These are phyloP conservation scores for Ctenochaetus hawaiiensis DNA, from an alignment of 2,797 vertebrate genomes.

Conservation along the genomic window DNA sequence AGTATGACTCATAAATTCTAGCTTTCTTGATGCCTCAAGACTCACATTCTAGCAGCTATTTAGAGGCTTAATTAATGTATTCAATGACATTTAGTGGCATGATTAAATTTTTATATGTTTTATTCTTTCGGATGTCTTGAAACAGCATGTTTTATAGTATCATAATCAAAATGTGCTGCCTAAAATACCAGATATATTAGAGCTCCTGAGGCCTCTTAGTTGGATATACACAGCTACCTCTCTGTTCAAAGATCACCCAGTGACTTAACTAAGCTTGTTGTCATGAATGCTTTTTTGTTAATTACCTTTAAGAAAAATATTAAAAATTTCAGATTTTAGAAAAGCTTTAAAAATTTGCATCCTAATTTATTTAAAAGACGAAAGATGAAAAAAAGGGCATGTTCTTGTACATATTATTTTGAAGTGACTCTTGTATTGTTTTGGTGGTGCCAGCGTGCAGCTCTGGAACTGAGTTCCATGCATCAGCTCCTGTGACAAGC, in stretches of 20 bases:
- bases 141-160: slow-evolving; percentile 7
- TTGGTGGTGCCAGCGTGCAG: neutral
- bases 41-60: neutral
- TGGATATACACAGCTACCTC: neutral
- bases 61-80: neutral
- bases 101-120: slow-evolving; percentile 27
- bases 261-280: slow-evolving; percentile 4
- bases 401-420: neutral
- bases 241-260: slow-evolving; percentile 15
- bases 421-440: neutral
- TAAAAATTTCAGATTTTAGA: neutral
- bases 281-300: neutral
- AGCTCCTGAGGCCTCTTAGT: slow-evolving; percentile 34
- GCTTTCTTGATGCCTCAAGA: neutral
- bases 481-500: slow-evolving; percentile 36
- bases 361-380: neutral
- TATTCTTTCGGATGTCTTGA: neutral
- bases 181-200: slow-evolving; percentile 33
- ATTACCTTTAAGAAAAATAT: neutral
- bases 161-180: slow-evolving; percentile 2
- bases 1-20: neutral
- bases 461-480: slow-evolving; percentile 1
- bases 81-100: neutral
- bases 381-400: neutral
- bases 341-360: neutral